Base-by-base conservation (phyloP, 1,140 invertebrate species). In the Neuroterus valhalla region DNA sequence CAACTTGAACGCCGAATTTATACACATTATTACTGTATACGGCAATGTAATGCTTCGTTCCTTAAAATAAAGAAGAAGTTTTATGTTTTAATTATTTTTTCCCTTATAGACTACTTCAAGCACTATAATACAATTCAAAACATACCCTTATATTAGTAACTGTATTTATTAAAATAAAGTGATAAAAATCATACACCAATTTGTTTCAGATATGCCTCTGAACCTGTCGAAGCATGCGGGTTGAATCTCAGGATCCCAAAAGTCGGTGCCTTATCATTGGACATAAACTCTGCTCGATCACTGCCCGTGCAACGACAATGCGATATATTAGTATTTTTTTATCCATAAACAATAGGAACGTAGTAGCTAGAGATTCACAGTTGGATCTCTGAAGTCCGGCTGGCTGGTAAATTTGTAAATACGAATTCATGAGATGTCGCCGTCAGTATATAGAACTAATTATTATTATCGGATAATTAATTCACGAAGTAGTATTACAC, bases 201-300 rank as follows among this genome's bases (percentile, higher is more conserved):
- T 52, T 77, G 10, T 85, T 87, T 75, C 81, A 90, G 90, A 91
- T 89, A 88, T 87, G 88, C 89, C 89, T 86, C 85, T 91, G 67
- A 91, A 91, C 86, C 84, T 91, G 83, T 91, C 89, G 74, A 90
- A 90, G 85, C 88, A 91, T 86, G 89, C 90, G 81, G 87, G 89
- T 89, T 90, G 88, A 90, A 89, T 88, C 87, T 89, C 88, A 88
- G 85, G 85, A 89, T 88, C 82, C 82, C 83, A 84, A 86, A 85
- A 86, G 84, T 85, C 85, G 88, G 89, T 90, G 89, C 89, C 89
- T 90, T 90, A 88, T 82, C 75, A 78, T 77, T 87, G 86, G 86
- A 88, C 78, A 86, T 83, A 84, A 83, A 80, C 78, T 82, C 79
- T 76, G 78, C 62, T 82, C 72, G 82, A 88, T 86, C 87, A 90